These are phyloP conservation scores for Cynaeus angustus DNA, from an alignment of 2,888 invertebrate species.

Conservation along the genomic window DNA sequence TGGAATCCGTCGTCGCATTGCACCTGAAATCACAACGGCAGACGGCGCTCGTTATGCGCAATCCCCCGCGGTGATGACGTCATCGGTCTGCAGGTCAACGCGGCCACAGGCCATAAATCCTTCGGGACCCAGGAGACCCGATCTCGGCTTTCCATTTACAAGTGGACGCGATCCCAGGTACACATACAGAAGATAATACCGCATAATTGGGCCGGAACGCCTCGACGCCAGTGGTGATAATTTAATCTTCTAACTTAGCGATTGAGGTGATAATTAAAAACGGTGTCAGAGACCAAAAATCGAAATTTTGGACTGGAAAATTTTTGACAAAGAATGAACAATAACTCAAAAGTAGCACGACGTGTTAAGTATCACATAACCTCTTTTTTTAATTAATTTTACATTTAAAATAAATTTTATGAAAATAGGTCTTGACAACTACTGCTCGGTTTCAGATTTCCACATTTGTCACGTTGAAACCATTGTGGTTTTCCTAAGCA, in stretches of 20 bases:
- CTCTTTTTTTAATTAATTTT: too few relatives aligned
- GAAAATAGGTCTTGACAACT: too few relatives aligned
- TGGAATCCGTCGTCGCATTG: constrained; percentile 36
- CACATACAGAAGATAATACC: constrained; percentile 40
- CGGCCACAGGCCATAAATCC: constrained; percentile 54
- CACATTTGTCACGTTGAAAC: too few relatives aligned
- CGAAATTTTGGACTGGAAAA: background rate
- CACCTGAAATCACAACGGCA: constrained; percentile 52
- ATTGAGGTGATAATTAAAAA: constrained; percentile 32
- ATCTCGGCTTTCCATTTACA: constrained; percentile 54
- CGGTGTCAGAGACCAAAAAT: constrained; percentile 9
- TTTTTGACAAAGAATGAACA: too few relatives aligned
- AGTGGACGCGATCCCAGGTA: constrained; percentile 48
- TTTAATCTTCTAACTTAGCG: constrained; percentile 27
- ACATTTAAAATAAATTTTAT: too few relatives aligned
- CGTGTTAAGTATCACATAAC: too few relatives aligned
- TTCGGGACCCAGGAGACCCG: constrained; percentile 49
- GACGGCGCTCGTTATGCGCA: constrained; percentile 54
- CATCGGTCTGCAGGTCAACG: constrained; percentile 54
- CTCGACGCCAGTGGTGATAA: constrained; percentile 18
- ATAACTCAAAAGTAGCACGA: background rate
- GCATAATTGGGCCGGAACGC: constrained; percentile 39
- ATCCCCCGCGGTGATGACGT: constrained; percentile 56
- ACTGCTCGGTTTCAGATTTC: too few relatives aligned
- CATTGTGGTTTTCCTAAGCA: too few relatives aligned